These are phyloP conservation scores for Tetanocera ferruginea DNA, from an alignment of 2,888 invertebrate genomes.

Conservation along the genomic window DNA sequence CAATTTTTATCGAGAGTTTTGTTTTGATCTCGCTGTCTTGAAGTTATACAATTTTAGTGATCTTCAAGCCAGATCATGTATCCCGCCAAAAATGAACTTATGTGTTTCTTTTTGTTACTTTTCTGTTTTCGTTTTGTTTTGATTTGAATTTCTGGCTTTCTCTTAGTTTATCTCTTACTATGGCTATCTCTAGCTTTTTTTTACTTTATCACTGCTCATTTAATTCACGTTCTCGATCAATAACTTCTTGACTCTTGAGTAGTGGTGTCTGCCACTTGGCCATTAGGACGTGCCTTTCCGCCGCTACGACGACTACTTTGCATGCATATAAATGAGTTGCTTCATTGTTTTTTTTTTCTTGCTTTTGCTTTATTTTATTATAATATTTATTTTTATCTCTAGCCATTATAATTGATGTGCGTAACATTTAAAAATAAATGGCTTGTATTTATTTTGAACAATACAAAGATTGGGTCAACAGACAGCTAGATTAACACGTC, in stretches of 20 bases:
- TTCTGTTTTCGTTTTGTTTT: constrained; percentile 3
- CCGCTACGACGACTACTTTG: constrained; percentile 15
- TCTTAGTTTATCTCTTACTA: not conserved
- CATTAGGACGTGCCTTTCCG: constrained; percentile 13
- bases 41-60: not conserved
- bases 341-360: not conserved
- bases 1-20: not conserved
- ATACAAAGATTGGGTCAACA: too few relatives aligned
- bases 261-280: not conserved
- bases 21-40: constrained; percentile 24
- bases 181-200: not conserved
- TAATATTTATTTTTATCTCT: constrained; percentile 17
- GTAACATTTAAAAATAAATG: not conserved
- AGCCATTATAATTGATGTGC: constrained; percentile 16
- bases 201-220: not conserved
- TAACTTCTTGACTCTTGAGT: not conserved
- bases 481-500: too few relatives aligned
- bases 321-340: constrained; percentile 24
- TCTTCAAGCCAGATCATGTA: not conserved
- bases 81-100: constrained; percentile 29
- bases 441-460: too few relatives aligned
- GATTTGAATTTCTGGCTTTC: not conserved
- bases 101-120: not conserved
- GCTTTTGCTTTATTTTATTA: not conserved
- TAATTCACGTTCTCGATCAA: not conserved